phyloP scores from a whole-genome alignment of 2,888 invertebrate species.

The Idaea biselata region DNA sequence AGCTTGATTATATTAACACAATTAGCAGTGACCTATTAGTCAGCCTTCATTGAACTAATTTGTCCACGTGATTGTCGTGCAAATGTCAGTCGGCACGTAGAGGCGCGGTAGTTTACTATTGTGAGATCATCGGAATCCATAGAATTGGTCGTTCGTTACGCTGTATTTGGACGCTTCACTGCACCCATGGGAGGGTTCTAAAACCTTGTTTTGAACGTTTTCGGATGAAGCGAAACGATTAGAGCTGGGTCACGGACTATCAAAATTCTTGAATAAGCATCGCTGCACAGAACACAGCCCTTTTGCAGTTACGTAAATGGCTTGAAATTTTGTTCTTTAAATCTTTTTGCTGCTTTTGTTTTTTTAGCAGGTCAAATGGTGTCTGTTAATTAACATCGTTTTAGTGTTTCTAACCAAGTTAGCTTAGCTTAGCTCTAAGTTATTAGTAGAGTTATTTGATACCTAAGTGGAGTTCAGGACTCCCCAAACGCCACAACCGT shows the following conservation, averaged over 20 bases:
- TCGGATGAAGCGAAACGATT: background rate
- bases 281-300: background rate
- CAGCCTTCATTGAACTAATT: background rate
- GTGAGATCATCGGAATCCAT: slow-evolving; percentile 15
- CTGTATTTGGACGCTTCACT: background rate
- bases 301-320: background rate
- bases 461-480: too few species aligned
- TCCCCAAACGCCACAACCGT: too few species aligned
- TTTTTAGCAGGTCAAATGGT: too few species aligned
- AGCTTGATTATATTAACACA: background rate
- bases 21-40: slow-evolving; percentile 1
- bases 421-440: too few species aligned
- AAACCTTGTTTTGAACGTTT: background rate
- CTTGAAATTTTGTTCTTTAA: too few species aligned
- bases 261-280: background rate
- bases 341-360: too few species aligned
- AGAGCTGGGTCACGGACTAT: background rate
- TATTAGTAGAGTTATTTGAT: too few species aligned
- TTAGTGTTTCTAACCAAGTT: too few species aligned
- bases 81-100: background rate
- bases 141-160: background rate
- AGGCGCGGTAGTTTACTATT: slow-evolving; percentile 6
- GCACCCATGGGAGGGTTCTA: background rate
- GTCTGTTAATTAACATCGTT: too few species aligned
- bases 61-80: background rate